Base-by-base conservation (phyloP, 2,113 vertebrate species). In the Ophthalmolycus amberensis region DNA sequence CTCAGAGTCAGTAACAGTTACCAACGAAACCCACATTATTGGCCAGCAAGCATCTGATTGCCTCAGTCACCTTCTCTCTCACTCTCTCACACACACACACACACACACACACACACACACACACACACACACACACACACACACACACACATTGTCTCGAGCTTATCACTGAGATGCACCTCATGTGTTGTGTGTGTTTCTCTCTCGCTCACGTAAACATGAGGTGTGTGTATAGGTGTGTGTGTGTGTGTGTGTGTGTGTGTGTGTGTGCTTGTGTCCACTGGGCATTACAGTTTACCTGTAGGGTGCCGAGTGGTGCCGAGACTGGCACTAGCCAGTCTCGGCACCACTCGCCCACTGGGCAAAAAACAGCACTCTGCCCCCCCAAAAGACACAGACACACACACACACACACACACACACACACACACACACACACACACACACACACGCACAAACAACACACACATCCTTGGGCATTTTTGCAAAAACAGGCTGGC, bases 401-500 rank as follows among this genome's bases (percentile, higher is more conserved):
- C 27, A 34, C 32, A 34, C 65, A 70, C 69, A 60, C 38, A 66
- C 14, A 71, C 7, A 64, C 14, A 71, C 7, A 56, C 0, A 65
- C 2, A 1, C 14, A 71, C 7, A 64, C 0, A 65, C 2, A 1
- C 25, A 25, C 25, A 25, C 25, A 25, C 25, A 25, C 18, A 72
- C 68, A 73, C 14, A 68, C n/a, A n/a, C n/a, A n/a, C n/a, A n/a
- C n/a, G n/a, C 14, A 71, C 6, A 64, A 0, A 65, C 2, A 1
- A 18, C 77, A 14, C 70, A 63, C 68, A 60, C 73, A 7, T 46
- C 77, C 75, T 62, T 34, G 1, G 77, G 79, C 79, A 42, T n/a
- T 75, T 80, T 82, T 67, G 12, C 25, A 71, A 82, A 75, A 75
- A 79, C 58, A 76, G 25, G 7, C 75, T 71, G 75, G 52, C 75